Evolutionary conservation across 2,888 invertebrate species (phyloP), one percentile per base, ranked within the genome.

Genomic region (Beris chalybata): DNA sequence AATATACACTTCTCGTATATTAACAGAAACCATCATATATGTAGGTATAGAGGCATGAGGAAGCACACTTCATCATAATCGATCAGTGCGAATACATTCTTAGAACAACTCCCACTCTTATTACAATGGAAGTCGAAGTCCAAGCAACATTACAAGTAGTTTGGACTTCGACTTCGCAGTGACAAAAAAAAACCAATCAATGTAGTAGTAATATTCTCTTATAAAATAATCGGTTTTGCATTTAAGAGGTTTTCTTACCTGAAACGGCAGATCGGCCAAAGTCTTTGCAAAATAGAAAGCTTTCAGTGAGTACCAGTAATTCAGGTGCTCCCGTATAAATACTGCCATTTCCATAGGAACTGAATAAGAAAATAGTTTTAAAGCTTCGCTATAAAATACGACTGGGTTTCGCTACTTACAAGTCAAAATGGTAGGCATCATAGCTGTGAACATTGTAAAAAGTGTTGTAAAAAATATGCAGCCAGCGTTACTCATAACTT

Each of bases 371-470:
- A 38, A 38, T 38, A 1, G 38, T 38, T 38, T 9, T 38, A 38
- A 15, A 56, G 13, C 7, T 5, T 29, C 4, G 12, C 45, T 45
- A 44, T 61, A 22, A 59, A 12, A 13, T 32, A 6, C 5, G 38
- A 15, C 54, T 54, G 52, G 47, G 52, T 5, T 32, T 44, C 9
- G 38, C 58, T 71, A 88, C 93, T 92, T 83, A 97, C 97, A 97
- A 77, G 97, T 97, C 74, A 97, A 86, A 76, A 97, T 95, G 58
- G 97, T 97, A 71, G 97, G 96, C 97, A 97, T 97, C 91, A 97
- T 93, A 58, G 97, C 95, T 63, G 96, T 95, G 80, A 97, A 97
- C 90, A 96, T 96, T 72, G 96, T 91, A 81, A 97, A 97, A 82
- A 97, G 88, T 72, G 95, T 91, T 71, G 94, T 95, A 82, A 97